Base-by-base conservation (phyloP, 2,113 vertebrate genomes). In the Brienomyrus brachyistius region DNA sequence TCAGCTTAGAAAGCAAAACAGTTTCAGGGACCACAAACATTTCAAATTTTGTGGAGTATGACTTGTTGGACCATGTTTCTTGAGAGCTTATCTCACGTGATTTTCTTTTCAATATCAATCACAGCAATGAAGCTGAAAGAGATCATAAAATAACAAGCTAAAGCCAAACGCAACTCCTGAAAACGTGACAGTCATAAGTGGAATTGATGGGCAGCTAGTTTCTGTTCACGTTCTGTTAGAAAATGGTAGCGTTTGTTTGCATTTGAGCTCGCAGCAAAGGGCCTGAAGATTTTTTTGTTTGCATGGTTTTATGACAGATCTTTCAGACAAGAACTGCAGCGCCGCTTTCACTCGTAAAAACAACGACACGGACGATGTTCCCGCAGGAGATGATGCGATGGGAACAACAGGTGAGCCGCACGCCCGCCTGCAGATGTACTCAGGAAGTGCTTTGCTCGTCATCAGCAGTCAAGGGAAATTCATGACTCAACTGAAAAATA, bases 231-330 rank as follows among this genome's bases (percentile, higher is more conserved):
- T 11, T 70, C 62, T 31, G n/a, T 10, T 70, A 31, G 66, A 31
- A 31, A 70, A 70, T 27, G 31, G 31, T 15, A 40, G 70, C 5
- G 70, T 35, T 35, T 31, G 66, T 11, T n/a, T 70, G 27, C 31
- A 31, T 74, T 13, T 35, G 31, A 15, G 13, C 3, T 74, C 23
- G 7, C 7, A 27, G 59, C 23, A 4, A 3, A n/a, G 43, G 4
- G 17, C 15, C 74, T 43, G 74, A 80, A 35, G 6, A 5, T 19
- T 4, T 35, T 1, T 43, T 10, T 35, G 27, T 59, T 45, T 62
- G 31, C 6, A 23, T 35, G 15, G 23, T 43, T 62, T 62, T 62
- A 11, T 85, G 82, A 59, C 88, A 91, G 90, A 91, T 48, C 23
- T 5, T 9, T 50, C 88, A 13, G 15, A 45, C 6, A 31, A 35